Evolutionary conservation across 2,797 vertebrate genomes (phyloP).

Genomic region (Peromyscus aztecus): DNA sequence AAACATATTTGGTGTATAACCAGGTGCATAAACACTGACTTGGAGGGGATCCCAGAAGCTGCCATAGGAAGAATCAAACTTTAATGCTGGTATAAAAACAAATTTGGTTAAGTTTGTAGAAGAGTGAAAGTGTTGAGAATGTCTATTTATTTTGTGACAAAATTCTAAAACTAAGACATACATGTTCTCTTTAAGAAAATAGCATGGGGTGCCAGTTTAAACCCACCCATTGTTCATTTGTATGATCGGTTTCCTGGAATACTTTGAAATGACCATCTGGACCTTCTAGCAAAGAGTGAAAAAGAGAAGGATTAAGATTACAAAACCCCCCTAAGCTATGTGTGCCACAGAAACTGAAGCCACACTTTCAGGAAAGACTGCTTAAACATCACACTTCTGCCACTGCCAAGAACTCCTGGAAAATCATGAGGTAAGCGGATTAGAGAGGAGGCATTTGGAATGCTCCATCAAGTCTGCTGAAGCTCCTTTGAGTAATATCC

Average conservation of each 20-base stretch:
- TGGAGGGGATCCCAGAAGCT: constrained; percentile 29
- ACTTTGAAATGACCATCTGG: constrained; percentile 46
- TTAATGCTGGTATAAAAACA: constrained; percentile 10
- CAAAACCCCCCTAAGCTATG: constrained; percentile 16
- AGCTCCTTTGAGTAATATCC: constrained; percentile 68
- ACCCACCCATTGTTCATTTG: neutral
- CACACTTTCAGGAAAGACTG: constrained; percentile 67
- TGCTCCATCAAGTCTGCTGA: constrained; percentile 76
- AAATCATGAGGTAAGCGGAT: constrained; percentile 78
- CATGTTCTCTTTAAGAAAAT: constrained; percentile 7
- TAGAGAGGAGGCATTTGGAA: constrained; percentile 70
- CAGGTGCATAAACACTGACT: neutral
- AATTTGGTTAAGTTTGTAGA: constrained; percentile 56
- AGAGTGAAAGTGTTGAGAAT: neutral
- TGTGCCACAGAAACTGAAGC: constrained; percentile 56
- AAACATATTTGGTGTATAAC: constrained; percentile 14
- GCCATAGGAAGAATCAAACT: constrained; percentile 13
- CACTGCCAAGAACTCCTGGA: constrained; percentile 77
- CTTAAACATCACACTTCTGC: constrained; percentile 73
- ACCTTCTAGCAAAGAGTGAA: constrained; percentile 46
- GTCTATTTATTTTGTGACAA: constrained; percentile 52
- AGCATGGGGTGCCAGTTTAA: neutral
- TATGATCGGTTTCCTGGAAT: constrained; percentile 21
- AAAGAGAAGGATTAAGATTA: constrained; percentile 52
- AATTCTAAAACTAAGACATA: constrained; percentile 32